Evolutionary conservation across 2,113 vertebrate genomes (phyloP).

Genomic region (Siniperca chuatsi): DNA sequence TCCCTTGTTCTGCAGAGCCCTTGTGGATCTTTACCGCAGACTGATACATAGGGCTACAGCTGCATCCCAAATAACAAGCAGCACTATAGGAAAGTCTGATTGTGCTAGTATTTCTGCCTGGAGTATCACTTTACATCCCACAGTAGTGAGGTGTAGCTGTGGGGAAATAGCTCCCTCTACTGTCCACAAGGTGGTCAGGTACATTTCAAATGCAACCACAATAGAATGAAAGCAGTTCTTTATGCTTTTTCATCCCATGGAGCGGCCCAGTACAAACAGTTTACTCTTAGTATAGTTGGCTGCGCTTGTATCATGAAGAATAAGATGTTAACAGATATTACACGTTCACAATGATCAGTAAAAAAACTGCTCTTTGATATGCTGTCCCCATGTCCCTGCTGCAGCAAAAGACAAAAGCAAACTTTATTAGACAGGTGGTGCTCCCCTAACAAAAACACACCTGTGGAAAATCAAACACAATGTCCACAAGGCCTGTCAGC

Average conservation of each 20-base stretch:
- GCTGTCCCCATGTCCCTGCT: not conserved
- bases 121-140: not conserved
- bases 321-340: not conserved
- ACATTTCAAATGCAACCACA: not conserved
- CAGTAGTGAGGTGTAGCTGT: not conserved
- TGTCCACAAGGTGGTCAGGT: constrained; percentile 4
- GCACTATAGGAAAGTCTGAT: not conserved
- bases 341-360: not conserved
- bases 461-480: constrained; percentile 79
- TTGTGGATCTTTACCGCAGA: not conserved
- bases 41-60: not conserved
- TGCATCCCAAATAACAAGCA: not conserved
- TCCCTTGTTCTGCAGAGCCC: constrained; percentile 5
- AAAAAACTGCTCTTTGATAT: not conserved
- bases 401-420: not conserved
- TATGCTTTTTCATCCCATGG: not conserved
- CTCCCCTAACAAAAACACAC: constrained; percentile 65
- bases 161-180: constrained; percentile 61
- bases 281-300: not conserved
- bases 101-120: not conserved
- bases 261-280: not conserved
- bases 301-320: not conserved
- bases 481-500: constrained; percentile 13
- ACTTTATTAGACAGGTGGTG: constrained; percentile 27
- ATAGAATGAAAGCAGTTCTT: not conserved